Conservation (phyloP, 2,113 vertebrate genomes). For the Malurus elegans region DNA sequence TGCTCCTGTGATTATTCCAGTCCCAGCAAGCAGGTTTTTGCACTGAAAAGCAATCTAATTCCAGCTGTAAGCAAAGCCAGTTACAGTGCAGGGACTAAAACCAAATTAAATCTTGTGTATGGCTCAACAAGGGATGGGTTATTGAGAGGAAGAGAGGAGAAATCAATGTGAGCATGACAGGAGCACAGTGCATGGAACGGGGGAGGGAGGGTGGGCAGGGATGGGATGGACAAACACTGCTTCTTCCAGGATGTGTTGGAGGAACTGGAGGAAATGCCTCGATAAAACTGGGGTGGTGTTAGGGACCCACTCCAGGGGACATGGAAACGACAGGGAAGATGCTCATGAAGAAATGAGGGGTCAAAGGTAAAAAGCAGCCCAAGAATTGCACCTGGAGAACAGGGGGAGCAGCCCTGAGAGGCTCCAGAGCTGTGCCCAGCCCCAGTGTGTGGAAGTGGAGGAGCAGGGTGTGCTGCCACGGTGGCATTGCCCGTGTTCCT, state of each 20-base stretch:
- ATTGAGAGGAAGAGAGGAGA: slow-evolving; percentile 7
- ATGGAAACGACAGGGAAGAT: background rate
- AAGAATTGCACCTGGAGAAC: background rate
- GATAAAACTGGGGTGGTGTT: background rate
- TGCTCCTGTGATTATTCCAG: background rate
- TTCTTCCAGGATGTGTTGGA: background rate
- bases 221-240: background rate
- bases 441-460: background rate
- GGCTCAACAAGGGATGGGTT: slow-evolving; percentile 48
- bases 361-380: background rate
- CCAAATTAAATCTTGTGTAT: slow-evolving; percentile 49
- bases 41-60: slow-evolving; percentile 31
- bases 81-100: slow-evolving; percentile 29
- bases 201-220: background rate
- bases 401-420: background rate
- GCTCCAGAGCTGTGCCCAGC: rapidly evolving
- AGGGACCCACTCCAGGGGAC: background rate
- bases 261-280: background rate
- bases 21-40: slow-evolving; percentile 29
- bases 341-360: background rate
- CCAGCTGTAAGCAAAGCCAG: slow-evolving; percentile 51
- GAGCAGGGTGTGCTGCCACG: background rate
- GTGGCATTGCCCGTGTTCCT: background rate
- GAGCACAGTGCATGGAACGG: background rate
- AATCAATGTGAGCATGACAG: slow-evolving; percentile 41